Conservation (phyloP, 2,113 vertebrate species). For the Zapornia atra region DNA sequence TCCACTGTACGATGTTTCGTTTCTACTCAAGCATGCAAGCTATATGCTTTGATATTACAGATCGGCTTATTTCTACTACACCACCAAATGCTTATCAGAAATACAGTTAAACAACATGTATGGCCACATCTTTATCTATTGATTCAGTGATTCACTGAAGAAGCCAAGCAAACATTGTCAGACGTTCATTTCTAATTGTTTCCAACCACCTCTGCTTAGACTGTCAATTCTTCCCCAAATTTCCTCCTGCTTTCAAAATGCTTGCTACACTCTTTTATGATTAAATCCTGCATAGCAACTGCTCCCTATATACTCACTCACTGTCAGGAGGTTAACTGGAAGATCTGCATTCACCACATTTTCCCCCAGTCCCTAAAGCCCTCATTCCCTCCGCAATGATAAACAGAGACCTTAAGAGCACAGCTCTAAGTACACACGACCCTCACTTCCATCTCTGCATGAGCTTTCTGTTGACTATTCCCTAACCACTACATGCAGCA, state of each 20-base stretch:
- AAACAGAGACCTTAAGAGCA: background rate
- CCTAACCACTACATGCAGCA: background rate
- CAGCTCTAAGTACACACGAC: rapidly evolving
- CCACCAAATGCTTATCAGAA: background rate
- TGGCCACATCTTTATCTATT: background rate
- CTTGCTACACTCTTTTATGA: background rate
- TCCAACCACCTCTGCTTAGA: background rate
- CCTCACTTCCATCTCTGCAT: background rate
- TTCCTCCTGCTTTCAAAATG: background rate
- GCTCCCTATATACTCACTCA: background rate
- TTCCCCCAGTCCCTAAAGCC: background rate
- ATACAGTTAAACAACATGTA: background rate
- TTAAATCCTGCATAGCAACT: background rate
- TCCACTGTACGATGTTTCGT: background rate
- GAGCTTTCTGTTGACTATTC: background rate
- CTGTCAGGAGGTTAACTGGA: background rate
- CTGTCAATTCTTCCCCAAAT: background rate
- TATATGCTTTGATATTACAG: background rate
- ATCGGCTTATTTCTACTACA: background rate
- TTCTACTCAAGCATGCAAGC: background rate
- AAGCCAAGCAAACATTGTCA: background rate
- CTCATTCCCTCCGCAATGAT: background rate
- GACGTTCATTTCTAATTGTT: background rate
- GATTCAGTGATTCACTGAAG: background rate
- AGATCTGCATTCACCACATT: background rate